These are phyloP conservation scores for Caiman crocodilus DNA, from an alignment of 2,797 vertebrate species.

Conservation along the genomic window DNA sequence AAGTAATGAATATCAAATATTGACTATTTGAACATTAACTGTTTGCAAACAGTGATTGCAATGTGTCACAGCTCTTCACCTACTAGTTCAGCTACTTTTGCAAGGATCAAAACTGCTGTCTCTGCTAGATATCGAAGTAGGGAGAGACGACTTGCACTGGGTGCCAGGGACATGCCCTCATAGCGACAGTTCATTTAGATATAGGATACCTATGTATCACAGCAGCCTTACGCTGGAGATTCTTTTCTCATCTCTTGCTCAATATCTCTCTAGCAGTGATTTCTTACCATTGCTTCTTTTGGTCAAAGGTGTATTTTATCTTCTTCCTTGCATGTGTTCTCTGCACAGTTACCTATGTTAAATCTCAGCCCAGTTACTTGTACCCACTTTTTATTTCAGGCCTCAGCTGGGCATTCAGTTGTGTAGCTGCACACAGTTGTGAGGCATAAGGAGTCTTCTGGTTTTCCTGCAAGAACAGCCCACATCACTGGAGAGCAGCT, in stretches of 20 bases:
- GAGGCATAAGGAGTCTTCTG: too few species aligned
- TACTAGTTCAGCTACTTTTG: neutral
- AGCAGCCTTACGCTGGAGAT: neutral
- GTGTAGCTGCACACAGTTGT: neutral
- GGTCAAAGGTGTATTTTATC: neutral
- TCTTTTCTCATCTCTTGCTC: neutral
- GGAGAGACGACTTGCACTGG: neutral
- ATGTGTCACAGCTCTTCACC: neutral
- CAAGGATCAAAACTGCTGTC: neutral
- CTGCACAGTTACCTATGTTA: neutral
- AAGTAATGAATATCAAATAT: neutral
- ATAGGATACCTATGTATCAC: neutral
- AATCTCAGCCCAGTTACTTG: neutral
- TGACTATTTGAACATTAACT: neutral
- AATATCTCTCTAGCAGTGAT: neutral
- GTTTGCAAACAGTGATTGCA: neutral
- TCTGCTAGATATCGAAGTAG: neutral
- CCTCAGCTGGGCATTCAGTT: neutral
- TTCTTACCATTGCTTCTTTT: neutral
- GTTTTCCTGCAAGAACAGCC: neutral
- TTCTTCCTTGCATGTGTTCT: neutral
- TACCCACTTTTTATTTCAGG: neutral
- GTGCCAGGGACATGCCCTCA: neutral
- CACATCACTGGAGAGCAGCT: neutral
- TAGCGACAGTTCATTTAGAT: neutral